A percentile compares a stretch with the other conserved stretches of the same genome.
Conservation (phyloP, 2,888 invertebrate genomes). For the Acanthosepion pharaonis region DNA sequence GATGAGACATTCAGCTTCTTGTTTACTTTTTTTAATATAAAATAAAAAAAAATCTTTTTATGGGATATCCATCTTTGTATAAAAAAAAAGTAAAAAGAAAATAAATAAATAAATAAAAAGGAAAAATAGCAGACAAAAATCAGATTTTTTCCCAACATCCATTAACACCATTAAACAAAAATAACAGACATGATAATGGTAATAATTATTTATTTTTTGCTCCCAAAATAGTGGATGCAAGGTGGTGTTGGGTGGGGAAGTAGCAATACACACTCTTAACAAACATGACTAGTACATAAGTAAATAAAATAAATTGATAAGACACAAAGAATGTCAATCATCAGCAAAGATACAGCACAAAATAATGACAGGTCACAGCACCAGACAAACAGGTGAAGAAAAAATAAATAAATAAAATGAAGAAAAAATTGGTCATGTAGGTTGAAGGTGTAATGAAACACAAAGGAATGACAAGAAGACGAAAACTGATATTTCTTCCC, state of each 20-base stretch:
- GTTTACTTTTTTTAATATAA: neutral
- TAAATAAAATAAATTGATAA: neutral
- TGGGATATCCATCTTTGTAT: neutral
- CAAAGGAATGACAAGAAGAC: neutral
- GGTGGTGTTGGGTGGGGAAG: neutral
- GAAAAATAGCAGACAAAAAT: neutral
- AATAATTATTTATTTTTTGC: slow-evolving; percentile 10
- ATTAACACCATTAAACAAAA: neutral
- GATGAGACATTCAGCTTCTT: neutral
- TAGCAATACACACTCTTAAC: neutral
- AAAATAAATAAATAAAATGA: neutral
- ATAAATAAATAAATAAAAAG: neutral
- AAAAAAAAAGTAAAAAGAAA: neutral
- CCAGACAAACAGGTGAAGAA: neutral
- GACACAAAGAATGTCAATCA: slow-evolving; percentile 15
- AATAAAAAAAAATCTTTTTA: neutral
- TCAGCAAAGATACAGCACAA: neutral
- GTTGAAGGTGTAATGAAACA: neutral
- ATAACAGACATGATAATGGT: neutral
- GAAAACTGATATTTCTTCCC: neutral
- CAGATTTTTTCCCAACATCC: neutral
- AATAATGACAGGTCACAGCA: slow-evolving; percentile 33
- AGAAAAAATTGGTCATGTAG: neutral
- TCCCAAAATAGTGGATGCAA: neutral
- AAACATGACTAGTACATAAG: neutral